A percentile compares a stretch with the other conserved stretches of the same genome.
These are phyloP conservation scores for Salarias fasciatus DNA, from an alignment of 2,797 vertebrate genomes.

Conservation along the genomic window DNA sequence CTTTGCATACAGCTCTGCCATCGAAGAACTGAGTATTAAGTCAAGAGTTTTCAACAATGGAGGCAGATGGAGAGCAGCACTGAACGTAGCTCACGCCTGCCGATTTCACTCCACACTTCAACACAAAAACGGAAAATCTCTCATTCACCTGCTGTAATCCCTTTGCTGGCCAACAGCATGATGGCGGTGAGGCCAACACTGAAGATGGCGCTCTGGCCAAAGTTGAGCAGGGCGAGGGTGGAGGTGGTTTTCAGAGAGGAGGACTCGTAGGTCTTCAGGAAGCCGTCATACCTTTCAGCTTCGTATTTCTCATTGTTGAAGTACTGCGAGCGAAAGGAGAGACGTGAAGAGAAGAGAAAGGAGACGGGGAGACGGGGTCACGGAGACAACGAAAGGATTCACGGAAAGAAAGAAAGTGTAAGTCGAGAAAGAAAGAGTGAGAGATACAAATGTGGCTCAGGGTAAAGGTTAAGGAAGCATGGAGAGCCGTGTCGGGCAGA, in stretches of 20 bases:
- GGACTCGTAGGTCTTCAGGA: constrained; percentile 91
- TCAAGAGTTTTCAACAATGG: no score
- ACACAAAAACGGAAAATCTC: not conserved
- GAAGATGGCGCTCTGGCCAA: constrained; percentile 95
- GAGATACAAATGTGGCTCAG: constrained; percentile 53
- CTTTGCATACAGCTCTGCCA: no score
- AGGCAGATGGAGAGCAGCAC: no score
- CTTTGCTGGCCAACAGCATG: constrained; percentile 96
- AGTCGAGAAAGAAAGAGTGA: constrained; percentile 30
- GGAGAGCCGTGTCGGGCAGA: constrained; percentile 52
- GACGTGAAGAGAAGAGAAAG: constrained; percentile 19
- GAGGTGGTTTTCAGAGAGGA: constrained; percentile 95
- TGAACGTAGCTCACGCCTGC: not conserved
- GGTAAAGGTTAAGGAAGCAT: constrained; percentile 64
- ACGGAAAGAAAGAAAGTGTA: constrained; percentile 37
- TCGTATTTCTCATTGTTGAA: constrained; percentile 99
- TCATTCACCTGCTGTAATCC: constrained; percentile 90
- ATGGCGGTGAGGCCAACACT: constrained; percentile 91
- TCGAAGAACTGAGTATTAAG: no score
- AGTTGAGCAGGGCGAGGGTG: constrained; percentile 95
- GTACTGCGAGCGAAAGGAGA: constrained; percentile 84
- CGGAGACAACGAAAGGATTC: constrained; percentile 25
- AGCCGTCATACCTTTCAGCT: constrained; percentile 91
- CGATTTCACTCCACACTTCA: not conserved
- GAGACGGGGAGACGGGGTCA: constrained; percentile 28